Evolutionary conservation across 2,113 vertebrate genomes (phyloP).

Genomic region (Hiodon alosoides): DNA sequence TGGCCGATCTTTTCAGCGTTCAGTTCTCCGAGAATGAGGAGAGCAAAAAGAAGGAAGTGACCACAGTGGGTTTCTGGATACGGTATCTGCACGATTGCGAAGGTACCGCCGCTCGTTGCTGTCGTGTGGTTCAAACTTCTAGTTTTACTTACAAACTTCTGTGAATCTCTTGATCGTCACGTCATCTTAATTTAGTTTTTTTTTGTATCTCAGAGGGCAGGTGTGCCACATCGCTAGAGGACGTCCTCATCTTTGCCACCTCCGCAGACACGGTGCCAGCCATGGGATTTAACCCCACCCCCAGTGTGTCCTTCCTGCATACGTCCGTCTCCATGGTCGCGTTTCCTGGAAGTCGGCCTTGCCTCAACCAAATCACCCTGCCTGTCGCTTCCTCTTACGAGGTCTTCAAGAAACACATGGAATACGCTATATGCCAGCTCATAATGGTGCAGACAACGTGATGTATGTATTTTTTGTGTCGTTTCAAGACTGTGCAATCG

Average conservation of each 20-base stretch:
- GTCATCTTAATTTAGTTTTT: not conserved
- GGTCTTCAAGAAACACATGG: conserved; percentile 80
- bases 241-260: conserved; percentile 77
- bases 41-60: conserved; percentile 35
- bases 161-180: too few relatives aligned
- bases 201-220: conserved; percentile 65
- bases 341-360: conserved; percentile 69
- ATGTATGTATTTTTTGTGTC: conserved; percentile 4
- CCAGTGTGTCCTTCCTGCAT: conserved; percentile 70
- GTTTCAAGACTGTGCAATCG: too few relatives aligned
- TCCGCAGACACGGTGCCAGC: conserved; percentile 64
- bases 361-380: conserved; percentile 67
- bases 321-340: conserved; percentile 34
- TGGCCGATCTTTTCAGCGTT: conserved; percentile 68
- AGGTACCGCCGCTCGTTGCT: conserved; percentile 56
- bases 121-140: not conserved
- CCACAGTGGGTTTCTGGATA: conserved; percentile 70
- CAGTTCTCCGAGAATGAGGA: conserved; percentile 53
- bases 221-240: conserved; percentile 73
- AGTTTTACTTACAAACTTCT: not conserved
- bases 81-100: conserved; percentile 75
- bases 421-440: conserved; percentile 68
- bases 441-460: conserved; percentile 43
- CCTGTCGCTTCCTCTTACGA: conserved; percentile 70
- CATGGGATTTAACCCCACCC: conserved; percentile 66